Base-by-base conservation (phyloP, 2,113 vertebrate species). In the Paramisgurnus dabryanus region DNA sequence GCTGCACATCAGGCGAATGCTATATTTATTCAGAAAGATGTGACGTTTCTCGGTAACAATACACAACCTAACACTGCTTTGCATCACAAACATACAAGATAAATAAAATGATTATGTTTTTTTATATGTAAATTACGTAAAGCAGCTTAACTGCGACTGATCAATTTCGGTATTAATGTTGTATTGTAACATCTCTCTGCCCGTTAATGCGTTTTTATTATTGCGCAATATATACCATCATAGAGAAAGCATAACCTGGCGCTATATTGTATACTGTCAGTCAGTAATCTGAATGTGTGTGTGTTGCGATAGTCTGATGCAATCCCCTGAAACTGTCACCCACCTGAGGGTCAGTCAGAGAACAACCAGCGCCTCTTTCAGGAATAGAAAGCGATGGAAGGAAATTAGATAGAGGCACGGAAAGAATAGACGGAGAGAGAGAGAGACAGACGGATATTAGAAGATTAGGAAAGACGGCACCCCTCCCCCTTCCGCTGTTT, bases 371-470 rank as follows among this genome's bases (percentile, higher is more conserved):
- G 27, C 77, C 78, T 81, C 68, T 40, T 63, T 22, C 75, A 77
- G 87, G 63, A 57, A 60, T 76, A 73, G 58, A 50, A 63, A 34
- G 75, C 49, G 60, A 75, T 68, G 74, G 71, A 82, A 53, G 61
- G 73, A 79, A 74, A 68, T 77, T 10, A 69, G 12, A 80, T 57
- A 50, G 71, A 64, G 63, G n/a, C 65, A 50, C 65, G 55, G 61
- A 70, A 13, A 45, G 72, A 83, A n/a, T 76, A 57, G 50, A 58
- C n/a, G 34, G 67, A 60, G 67, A 71, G 83, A 71, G 74, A 69
- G 84, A 87, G 80, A 83, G 80, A 84, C 80, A 70, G 87, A 86
- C 83, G 86, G 87, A 86, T 83, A 88, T 83, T 79, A 87, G 87
- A 85, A 72, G 80, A 82, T 85, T 82, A 60, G 81, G 74, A 87